phyloP scores from a whole-genome alignment of 2,888 invertebrate genomes.

The Drosophila lacicola region DNA sequence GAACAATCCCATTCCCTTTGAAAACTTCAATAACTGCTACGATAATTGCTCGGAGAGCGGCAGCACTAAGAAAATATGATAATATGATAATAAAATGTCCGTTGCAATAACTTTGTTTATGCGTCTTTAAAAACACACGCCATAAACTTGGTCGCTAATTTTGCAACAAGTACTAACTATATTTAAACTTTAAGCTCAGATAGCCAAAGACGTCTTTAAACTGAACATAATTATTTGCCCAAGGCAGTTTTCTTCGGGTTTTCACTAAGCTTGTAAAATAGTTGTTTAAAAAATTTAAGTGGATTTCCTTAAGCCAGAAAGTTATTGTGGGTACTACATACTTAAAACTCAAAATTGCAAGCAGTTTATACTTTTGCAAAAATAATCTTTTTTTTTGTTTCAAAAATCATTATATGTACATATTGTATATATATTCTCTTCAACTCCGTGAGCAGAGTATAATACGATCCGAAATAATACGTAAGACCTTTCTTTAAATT shows the following conservation, averaged over 20 bases:
- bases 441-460: too few species aligned
- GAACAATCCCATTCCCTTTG: neutral
- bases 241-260: slow-evolving; percentile 1
- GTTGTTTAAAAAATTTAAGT: slow-evolving; percentile 11
- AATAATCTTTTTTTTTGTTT: too few species aligned
- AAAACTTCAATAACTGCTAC: too few species aligned
- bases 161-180: neutral
- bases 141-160: neutral
- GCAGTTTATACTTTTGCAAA: too few species aligned
- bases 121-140: neutral
- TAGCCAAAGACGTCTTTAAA: slow-evolving; percentile 12
- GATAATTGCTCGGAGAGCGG: too few species aligned
- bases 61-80: neutral
- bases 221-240: slow-evolving; percentile 3
- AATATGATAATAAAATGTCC: slow-evolving; percentile 7
- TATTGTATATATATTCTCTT: too few species aligned
- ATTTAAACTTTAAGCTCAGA: slow-evolving; percentile 1
- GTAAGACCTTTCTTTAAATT: too few species aligned
- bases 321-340: too few species aligned
- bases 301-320: neutral
- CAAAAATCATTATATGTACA: too few species aligned
- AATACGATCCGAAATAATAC: too few species aligned
- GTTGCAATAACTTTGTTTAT: slow-evolving; percentile 20
- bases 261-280: neutral
- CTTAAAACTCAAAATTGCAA: too few species aligned